Conservation (phyloP, 2,113 vertebrate genomes). For the Cyphomyrus discorhynchus region DNA sequence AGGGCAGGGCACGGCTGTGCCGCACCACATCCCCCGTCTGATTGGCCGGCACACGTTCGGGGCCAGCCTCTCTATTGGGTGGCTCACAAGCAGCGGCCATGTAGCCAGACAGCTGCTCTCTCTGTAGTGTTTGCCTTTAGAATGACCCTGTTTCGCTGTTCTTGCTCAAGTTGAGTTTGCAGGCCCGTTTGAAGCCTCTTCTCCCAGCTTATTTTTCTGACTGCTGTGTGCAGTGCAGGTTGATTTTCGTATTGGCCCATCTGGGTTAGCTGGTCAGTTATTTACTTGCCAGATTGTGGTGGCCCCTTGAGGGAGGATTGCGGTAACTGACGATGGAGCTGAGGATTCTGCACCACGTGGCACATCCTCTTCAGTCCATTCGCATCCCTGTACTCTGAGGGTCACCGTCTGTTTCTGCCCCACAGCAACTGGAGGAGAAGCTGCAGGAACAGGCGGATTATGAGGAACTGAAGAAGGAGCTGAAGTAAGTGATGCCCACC, state of each 20-base stretch:
- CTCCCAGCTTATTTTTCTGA: too few relatives aligned
- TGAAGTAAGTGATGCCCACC: conserved; percentile 66
- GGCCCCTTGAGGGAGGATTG: background rate
- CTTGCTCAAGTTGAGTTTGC: background rate
- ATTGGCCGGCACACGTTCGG: background rate
- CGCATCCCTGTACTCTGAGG: background rate
- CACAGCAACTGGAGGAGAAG: conserved; percentile 83
- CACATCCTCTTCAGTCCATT: background rate
- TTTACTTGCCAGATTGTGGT: background rate
- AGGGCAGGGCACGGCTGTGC: background rate
- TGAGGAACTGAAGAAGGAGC: conserved; percentile 81
- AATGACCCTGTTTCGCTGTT: background rate
- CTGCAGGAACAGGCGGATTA: conserved; percentile 83
- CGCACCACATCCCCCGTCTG: background rate
- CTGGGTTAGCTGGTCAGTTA: background rate
- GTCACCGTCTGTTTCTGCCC: conserved; percentile 16
- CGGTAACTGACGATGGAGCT: background rate
- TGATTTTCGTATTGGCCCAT: background rate
- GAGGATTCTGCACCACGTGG: background rate
- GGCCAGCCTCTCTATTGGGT: background rate
- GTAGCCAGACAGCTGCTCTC: background rate
- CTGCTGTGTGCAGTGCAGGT: background rate
- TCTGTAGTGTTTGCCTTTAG: background rate
- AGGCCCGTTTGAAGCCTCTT: background rate
- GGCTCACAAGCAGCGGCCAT: background rate